Evolutionary conservation across 2,888 invertebrate genomes (phyloP).

Genomic region (Drosophila austrosaltans): DNA sequence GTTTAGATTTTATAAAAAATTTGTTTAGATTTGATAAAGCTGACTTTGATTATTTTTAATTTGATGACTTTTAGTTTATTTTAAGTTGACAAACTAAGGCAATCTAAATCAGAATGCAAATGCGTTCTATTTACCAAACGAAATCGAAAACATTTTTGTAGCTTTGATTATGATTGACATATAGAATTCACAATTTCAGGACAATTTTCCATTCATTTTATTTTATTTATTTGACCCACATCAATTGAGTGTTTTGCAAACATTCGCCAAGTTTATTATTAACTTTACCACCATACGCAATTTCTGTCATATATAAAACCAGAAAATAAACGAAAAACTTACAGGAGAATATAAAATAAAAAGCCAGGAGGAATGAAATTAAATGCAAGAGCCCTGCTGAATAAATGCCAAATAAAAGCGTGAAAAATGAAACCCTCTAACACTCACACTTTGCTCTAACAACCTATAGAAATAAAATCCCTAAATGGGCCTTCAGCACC

Average conservation of each 20-base stretch:
- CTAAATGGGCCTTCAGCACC: conserved; percentile 49
- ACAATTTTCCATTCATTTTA: not conserved
- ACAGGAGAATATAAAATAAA: not conserved
- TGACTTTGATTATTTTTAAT: too few relatives aligned
- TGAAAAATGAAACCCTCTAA: conserved; percentile 38
- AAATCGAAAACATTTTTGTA: not conserved
- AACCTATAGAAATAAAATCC: conserved; percentile 40
- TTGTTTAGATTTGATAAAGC: too few relatives aligned
- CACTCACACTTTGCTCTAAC: conserved; percentile 8
- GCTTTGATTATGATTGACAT: not conserved
- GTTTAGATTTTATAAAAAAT: too few relatives aligned
- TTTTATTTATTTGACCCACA: conserved; percentile 7
- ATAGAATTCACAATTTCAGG: not conserved
- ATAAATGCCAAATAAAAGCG: conserved; percentile 56
- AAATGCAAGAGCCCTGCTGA: conserved; percentile 48
- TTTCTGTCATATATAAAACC: conserved; percentile 31
- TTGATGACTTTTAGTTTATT: too few relatives aligned
- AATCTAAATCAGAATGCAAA: too few relatives aligned
- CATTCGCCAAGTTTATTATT: conserved; percentile 8
- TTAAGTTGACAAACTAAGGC: too few relatives aligned
- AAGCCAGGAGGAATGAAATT: conserved; percentile 57
- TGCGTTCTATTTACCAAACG: too few relatives aligned
- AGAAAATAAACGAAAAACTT: conserved; percentile 48
- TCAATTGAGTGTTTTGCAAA: conserved; percentile 11
- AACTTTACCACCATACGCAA: conserved; percentile 33